phyloP scores from a whole-genome alignment of 2,797 vertebrate genomes.

The Siniperca scherzeri region DNA sequence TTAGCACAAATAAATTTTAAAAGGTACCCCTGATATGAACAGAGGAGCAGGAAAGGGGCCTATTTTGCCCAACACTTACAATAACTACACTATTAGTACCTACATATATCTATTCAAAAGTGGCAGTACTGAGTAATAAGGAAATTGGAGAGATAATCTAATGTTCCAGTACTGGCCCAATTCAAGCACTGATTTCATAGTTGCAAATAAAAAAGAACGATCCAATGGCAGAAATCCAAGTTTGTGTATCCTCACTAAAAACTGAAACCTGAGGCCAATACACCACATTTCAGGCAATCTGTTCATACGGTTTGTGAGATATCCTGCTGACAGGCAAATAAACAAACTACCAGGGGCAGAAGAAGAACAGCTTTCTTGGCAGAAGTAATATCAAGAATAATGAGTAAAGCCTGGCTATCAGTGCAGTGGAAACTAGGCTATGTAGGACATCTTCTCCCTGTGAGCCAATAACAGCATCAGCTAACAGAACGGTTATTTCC shows the following conservation, averaged over 20 bases:
- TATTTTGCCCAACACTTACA: background rate
- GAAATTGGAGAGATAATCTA: background rate
- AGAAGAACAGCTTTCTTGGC: conserved; percentile 46
- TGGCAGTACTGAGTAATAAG: background rate
- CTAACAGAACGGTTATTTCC: conserved; percentile 58
- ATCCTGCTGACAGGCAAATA: conserved; percentile 51
- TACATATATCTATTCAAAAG: background rate
- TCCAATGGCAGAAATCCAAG: background rate
- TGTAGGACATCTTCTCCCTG: conserved; percentile 38
- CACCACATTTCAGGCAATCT: conserved; percentile 50
- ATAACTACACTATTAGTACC: background rate
- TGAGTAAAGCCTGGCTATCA: conserved; percentile 46
- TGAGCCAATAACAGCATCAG: conserved; percentile 56
- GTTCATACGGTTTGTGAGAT: conserved; percentile 31
- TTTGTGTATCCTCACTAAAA: conserved; percentile 12
- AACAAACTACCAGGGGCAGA: conserved; percentile 37
- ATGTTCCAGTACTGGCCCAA: background rate
- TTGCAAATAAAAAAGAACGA: conserved; percentile 6
- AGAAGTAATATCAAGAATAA: conserved; percentile 52
- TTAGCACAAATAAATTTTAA: background rate
- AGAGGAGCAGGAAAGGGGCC: background rate
- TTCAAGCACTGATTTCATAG: background rate
- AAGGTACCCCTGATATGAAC: background rate
- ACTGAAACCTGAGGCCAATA: conserved; percentile 12
- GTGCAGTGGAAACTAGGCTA: conserved; percentile 47